A percentile compares a stretch with the other conserved stretches of the same genome.
Evolutionary conservation across 2,113 vertebrate genomes (phyloP).

Genomic region (Spermophilus dauricus): DNA sequence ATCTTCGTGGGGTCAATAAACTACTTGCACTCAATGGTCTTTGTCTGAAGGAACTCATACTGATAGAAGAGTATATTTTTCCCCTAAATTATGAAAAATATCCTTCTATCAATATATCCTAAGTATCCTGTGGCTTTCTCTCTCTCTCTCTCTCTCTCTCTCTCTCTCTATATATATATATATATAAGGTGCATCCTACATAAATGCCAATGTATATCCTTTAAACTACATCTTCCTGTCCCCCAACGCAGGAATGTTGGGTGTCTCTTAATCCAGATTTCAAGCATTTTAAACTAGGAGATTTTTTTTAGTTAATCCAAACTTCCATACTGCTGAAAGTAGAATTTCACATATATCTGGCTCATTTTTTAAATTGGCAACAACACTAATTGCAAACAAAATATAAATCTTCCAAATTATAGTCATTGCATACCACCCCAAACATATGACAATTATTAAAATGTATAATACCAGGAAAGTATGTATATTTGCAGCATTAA

Average conservation of each 20-base stretch:
- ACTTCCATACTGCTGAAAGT: background rate
- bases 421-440: background rate
- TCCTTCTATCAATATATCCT: background rate
- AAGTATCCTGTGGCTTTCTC: background rate
- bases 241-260: background rate
- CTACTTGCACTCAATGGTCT: background rate
- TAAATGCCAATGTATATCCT: background rate
- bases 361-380: background rate
- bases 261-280: background rate
- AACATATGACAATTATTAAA: background rate
- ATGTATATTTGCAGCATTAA: background rate
- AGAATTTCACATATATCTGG: background rate
- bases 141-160: background rate
- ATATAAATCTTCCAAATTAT: background rate
- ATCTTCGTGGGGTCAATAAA: background rate
- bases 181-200: background rate
- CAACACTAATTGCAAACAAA: background rate
- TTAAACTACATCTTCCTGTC: background rate
- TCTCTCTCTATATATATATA: no score
- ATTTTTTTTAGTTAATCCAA: background rate
- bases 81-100: background rate
- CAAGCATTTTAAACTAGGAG: background rate
- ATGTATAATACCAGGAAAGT: background rate
- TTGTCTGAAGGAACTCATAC: background rate
- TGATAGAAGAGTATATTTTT: background rate